These are phyloP conservation scores for Dendropsophus ebraccatus DNA, from an alignment of 2,113 vertebrate genomes.

Conservation along the genomic window DNA sequence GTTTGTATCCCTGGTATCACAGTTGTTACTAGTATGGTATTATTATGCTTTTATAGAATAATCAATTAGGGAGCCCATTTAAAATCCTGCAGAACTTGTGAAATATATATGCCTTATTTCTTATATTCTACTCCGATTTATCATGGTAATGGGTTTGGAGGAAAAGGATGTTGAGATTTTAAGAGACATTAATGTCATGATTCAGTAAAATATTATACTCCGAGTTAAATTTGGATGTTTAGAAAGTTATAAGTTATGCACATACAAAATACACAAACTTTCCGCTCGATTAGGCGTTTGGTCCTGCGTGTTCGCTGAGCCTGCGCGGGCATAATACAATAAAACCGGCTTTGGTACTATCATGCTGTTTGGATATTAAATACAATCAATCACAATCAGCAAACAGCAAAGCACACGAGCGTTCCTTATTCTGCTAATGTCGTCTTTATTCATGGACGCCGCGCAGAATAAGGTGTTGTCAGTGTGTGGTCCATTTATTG, in stretches of 20 bases:
- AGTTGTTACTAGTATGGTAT: neutral
- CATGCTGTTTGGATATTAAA: constrained; percentile 6
- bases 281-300: neutral
- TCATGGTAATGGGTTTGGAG: too few relatives aligned
- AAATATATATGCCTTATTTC: neutral
- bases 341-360: neutral
- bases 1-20: neutral
- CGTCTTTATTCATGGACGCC: neutral
- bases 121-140: neutral
- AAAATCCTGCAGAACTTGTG: neutral
- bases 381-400: neutral
- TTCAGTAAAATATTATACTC: too few relatives aligned
- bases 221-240: neutral
- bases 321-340: neutral
- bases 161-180: too few relatives aligned
- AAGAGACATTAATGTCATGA: too few relatives aligned
- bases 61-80: neutral
- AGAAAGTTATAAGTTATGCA: neutral
- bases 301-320: neutral
- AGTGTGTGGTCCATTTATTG: neutral
- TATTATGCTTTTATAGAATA: neutral
- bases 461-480: neutral
- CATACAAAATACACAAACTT: neutral
- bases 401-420: neutral
- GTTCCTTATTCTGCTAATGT: neutral